Evolutionary conservation across 2,888 invertebrate species (phyloP), one percentile per base, ranked within the genome.

Genomic region (Drosophila sordidula): DNA sequence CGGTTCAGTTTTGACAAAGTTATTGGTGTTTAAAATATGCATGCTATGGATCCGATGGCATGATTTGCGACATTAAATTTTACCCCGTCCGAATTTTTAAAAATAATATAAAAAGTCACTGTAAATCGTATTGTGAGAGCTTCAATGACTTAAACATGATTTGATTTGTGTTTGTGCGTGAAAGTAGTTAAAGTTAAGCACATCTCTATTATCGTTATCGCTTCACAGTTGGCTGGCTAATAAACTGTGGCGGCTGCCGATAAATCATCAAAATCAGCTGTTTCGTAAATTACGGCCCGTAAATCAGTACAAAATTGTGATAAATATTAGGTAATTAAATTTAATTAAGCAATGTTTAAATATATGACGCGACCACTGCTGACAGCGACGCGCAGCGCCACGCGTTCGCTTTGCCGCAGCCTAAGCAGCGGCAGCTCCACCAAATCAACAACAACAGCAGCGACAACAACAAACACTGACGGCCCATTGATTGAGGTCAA

Each of bases 261-360:
- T 65, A 41, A 5, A 2, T 38, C 4, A 1, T 2, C 16, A 2
- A 2, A 6, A 6, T 32, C 72, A 71, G 76, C 76, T 75, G 76
- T 49, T 45, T 34, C 3, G 1, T 22, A 6, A 26, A 16, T 49
- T 70, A 67, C 34, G 71, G 56, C 32, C 42, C 3, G 16, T 3
- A 54, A 39, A 32, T 6, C 4, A n/a, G 38, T 29, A 56, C 65
- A 71, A 76, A 69, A 80, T 75, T 73, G 44, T 74, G 65, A 67
- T 80, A 70, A 75, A 80, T 50, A 63, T 87, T 87, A 87, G 81
- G 55, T 83, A 80, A 82, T 82, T 70, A 79, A 85, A 59, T 41
- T 61, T 46, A 84, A 70, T 76, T 66, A 87, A 76, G 67, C 16
- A 49, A 75, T 83, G 87, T 47, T 80, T 26, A 76, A 81, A 56